phyloP scores from a whole-genome alignment of 2,888 invertebrate genomes.

The Napeogenes sylphis region DNA sequence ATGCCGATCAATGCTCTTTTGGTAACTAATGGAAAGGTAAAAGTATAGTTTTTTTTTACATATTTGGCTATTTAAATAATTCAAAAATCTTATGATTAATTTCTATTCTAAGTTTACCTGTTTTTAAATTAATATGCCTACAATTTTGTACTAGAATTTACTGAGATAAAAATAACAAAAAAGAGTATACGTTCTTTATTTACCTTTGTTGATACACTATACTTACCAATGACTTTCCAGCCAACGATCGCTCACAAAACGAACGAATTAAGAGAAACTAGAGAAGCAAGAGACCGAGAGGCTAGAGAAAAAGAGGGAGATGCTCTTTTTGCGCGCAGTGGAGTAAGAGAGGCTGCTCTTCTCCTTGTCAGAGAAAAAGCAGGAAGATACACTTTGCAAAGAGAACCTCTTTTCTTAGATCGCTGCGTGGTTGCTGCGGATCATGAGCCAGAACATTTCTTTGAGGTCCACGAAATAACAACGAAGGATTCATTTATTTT shows the following conservation, averaged over 20 bases:
- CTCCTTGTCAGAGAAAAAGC: conserved; percentile 93
- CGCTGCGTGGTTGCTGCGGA: conserved; percentile 94
- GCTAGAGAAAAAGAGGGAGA: conserved; percentile 68
- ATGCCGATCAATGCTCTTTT: conserved; percentile 92
- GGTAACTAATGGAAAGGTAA: conserved; percentile 94
- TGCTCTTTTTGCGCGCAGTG: conserved; percentile 83
- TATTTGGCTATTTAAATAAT: neutral
- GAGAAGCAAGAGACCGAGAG: conserved; percentile 66
- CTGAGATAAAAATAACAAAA: no score
- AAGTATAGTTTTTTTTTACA: conserved; percentile 5
- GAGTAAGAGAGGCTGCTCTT: conserved; percentile 91
- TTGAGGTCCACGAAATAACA: conserved; percentile 95
- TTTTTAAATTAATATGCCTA: neutral
- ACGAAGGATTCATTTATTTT: conserved; percentile 96
- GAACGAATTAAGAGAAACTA: conserved; percentile 78
- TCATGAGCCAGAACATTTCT: conserved; percentile 94
- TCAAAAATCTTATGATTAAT: no score
- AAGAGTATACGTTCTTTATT: no score
- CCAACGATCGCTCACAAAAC: conserved; percentile 84
- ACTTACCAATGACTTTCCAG: conserved; percentile 56
- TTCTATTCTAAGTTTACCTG: no score
- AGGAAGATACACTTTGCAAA: conserved; percentile 88
- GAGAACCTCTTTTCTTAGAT: conserved; percentile 94
- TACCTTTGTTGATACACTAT: conserved; percentile 1
- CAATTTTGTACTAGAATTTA: neutral